Percentiles rank a stretch among this genome's conserved stretches.
These are phyloP conservation scores for Spodoptera picta DNA, from an alignment of 2,888 invertebrate genomes.

Conservation along the genomic window DNA sequence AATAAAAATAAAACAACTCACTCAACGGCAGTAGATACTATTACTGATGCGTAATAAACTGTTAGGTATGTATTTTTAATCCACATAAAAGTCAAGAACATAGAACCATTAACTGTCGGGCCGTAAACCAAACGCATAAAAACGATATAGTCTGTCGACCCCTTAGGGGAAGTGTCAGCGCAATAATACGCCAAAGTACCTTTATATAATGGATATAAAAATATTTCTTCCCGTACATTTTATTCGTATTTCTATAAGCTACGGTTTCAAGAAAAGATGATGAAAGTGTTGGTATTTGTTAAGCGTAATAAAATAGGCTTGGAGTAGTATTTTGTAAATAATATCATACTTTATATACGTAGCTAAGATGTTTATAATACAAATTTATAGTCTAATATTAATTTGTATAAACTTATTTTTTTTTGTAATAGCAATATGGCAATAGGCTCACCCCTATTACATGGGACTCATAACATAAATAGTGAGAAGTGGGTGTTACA, in stretches of 20 bases:
- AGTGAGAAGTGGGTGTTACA: no score
- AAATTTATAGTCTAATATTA: no score
- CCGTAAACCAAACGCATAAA: slow-evolving; percentile 49
- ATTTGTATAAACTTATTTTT: no score
- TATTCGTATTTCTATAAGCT: slow-evolving; percentile 25
- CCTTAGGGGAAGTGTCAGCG: slow-evolving; percentile 45
- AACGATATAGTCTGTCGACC: slow-evolving; percentile 44
- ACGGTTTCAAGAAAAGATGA: slow-evolving; percentile 8
- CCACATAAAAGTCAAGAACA: slow-evolving; percentile 44
- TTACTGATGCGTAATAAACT: slow-evolving; percentile 30
- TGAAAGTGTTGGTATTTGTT: not conserved
- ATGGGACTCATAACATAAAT: no score
- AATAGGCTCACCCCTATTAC: no score
- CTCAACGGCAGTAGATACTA: slow-evolving; percentile 1
- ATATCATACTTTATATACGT: no score
- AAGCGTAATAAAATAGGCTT: slow-evolving; percentile 7
- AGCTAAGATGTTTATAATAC: no score
- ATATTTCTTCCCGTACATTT: slow-evolving; percentile 43
- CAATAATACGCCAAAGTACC: slow-evolving; percentile 48
- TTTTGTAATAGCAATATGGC: no score
- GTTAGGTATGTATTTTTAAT: slow-evolving; percentile 43
- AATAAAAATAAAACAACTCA: slow-evolving; percentile 1
- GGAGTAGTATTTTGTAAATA: no score
- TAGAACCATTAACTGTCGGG: slow-evolving; percentile 47
- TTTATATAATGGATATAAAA: slow-evolving; percentile 50